Percentiles rank a stretch among this genome's conserved stretches.
phyloP scores from a whole-genome alignment of 2,797 vertebrate genomes.

The Sciaenops ocellatus region DNA sequence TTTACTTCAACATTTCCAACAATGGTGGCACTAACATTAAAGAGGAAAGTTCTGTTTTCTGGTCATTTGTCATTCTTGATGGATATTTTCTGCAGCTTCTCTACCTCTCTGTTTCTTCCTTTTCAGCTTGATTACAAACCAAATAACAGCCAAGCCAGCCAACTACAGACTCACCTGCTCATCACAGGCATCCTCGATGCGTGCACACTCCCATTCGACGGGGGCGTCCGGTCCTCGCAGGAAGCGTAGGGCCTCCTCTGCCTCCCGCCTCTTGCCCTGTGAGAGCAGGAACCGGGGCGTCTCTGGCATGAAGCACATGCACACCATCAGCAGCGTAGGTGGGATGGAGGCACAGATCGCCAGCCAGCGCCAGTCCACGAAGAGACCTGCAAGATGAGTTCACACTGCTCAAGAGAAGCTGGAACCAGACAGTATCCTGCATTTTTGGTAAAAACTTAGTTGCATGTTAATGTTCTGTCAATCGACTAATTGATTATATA shows the following conservation, averaged over 20 bases:
- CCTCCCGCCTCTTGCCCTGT: conserved; percentile 85
- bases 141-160: neutral
- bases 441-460: neutral
- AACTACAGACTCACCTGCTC: conserved; percentile 83
- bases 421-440: neutral
- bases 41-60: neutral
- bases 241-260: conserved; percentile 87
- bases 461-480: neutral
- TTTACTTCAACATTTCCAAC: neutral
- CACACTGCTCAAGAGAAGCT: neutral
- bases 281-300: conserved; percentile 92
- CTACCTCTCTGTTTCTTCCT: neutral
- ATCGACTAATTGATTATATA: neutral
- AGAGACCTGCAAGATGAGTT: conserved; percentile 62
- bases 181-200: conserved; percentile 81
- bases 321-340: conserved; percentile 87
- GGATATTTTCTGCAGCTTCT: neutral
- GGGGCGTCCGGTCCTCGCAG: conserved; percentile 88
- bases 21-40: neutral
- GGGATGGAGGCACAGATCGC: conserved; percentile 90
- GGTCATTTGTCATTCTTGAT: neutral
- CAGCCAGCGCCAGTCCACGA: conserved; percentile 93
- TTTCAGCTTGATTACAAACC: neutral
- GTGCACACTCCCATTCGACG: conserved; percentile 86
- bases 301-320: conserved; percentile 94